Evolutionary conservation across 1,140 invertebrate species (phyloP).

Genomic region (Zophobas atratus): DNA sequence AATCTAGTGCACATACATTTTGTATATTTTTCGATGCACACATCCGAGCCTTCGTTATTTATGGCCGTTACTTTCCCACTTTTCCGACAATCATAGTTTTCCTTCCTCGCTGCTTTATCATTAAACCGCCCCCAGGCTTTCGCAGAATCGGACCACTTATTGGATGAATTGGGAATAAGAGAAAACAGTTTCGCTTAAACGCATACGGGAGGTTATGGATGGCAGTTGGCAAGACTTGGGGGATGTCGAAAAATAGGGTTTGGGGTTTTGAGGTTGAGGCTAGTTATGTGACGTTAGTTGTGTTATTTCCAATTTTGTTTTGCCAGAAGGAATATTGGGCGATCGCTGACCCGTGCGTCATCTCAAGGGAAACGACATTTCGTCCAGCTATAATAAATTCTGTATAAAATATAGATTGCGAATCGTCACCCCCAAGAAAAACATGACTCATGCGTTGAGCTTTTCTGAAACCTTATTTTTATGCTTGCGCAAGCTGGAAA

Average conservation of each 20-base stretch:
- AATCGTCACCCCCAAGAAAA: conserved; percentile 9
- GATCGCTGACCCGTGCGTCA: conserved; percentile 2
- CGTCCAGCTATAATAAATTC: conserved; percentile 10
- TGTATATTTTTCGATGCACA: too few species aligned
- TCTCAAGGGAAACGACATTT: conserved; percentile 9
- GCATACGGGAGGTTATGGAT: background rate
- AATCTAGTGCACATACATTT: too few species aligned
- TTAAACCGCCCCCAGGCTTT: conserved; percentile 57
- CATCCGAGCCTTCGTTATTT: conserved; percentile 55
- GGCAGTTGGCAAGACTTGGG: background rate
- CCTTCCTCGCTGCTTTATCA: conserved; percentile 57
- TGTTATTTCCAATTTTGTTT: background rate
- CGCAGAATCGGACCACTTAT: conserved; percentile 47
- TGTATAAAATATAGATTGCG: background rate
- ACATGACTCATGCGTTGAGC: conserved; percentile 6
- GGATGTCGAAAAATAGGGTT: background rate
- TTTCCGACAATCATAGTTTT: conserved; percentile 65
- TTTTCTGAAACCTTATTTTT: background rate
- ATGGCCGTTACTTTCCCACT: conserved; percentile 62
- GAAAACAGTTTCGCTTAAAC: conserved; percentile 6
- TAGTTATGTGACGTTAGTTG: background rate
- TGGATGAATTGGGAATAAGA: conserved; percentile 31
- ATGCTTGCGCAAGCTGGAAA: background rate
- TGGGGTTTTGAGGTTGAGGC: too few species aligned
- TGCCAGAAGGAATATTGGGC: background rate